Base-by-base conservation (phyloP, 1,140 invertebrate species). In the Drosophila sproati region DNA sequence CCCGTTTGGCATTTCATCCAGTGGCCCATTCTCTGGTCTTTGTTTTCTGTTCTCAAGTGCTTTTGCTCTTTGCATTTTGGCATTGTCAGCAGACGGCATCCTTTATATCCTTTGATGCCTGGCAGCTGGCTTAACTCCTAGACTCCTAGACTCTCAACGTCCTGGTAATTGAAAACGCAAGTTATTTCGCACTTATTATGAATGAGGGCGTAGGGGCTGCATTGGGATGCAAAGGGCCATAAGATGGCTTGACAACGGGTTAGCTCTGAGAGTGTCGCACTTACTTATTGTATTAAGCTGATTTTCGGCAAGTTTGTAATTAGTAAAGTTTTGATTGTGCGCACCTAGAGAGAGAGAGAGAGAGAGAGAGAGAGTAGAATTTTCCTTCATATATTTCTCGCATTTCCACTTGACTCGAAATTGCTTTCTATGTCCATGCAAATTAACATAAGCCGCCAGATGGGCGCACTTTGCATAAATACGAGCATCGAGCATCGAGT, bases 281-380 rank as follows among this genome's bases (percentile, higher is more conserved):
- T 85, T 72, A 83, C 67, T 85, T 72, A 85, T 89, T 89, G 81
- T 81, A 89, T 89, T 89, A 89, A 78, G 78, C 79, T 81, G 86
- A 89, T 89, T 89, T 81, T 89, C 76, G 81, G 74, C 85, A 89
- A 89, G 85, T 89, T 89, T 89, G 81, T 89, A 89, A 89, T 89
- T 89, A 89, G 85, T 85, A 89, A 89, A 89, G 85, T 89, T 89
- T 89, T 89, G 80, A 85, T 89, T 88, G 83, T 83, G 59, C 73
- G 59, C 57, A n/a, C 45, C 12, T 7, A 28, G 45, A 47, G 45
- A 12, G 8, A 8, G 56, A 72, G 20, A 20, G 12, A 72, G 20
- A 20, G 12, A 12, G 20, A 20, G 20, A 20, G 20, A 20, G 20
- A 1, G 20, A 0, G 20, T 20, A 57, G 48, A 73, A 77, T 76